Percentiles rank a stretch among this genome's conserved stretches.
phyloP scores from a whole-genome alignment of 1,140 invertebrate species.

The Drosophila malerkotliana region DNA sequence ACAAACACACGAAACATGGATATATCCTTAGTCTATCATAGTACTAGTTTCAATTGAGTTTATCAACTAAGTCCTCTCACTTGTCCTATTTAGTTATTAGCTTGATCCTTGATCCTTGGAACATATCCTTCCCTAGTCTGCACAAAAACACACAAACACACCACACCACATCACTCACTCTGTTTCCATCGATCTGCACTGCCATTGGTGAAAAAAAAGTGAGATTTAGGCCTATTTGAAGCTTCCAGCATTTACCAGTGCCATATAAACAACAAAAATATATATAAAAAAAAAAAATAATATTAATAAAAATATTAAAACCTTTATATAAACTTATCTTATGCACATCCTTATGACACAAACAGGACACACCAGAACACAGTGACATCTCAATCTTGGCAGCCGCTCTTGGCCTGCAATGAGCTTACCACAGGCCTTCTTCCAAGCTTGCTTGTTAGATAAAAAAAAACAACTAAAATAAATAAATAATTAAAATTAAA shows the following conservation, averaged over 20 bases:
- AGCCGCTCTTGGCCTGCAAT: constrained; percentile 33
- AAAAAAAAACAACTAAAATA: background rate
- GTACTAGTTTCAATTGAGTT: constrained; percentile 37
- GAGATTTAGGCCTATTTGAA: constrained; percentile 51
- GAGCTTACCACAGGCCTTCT: constrained; percentile 70
- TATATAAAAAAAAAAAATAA: too few relatives aligned
- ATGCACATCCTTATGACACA: background rate
- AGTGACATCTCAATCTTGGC: constrained; percentile 16
- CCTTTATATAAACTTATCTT: constrained; percentile 37
- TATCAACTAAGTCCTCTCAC: background rate
- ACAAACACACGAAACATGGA: constrained; percentile 5
- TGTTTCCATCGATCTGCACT: constrained; percentile 34
- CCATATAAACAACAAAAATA: constrained; percentile 23
- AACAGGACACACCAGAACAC: constrained; percentile 7
- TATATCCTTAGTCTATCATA: constrained; percentile 32
- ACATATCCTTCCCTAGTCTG: constrained; percentile 20
- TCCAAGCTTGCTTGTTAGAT: constrained; percentile 37
- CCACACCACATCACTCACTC: constrained; percentile 6
- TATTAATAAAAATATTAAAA: background rate
- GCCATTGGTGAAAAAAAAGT: constrained; percentile 43
- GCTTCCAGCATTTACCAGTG: constrained; percentile 53
- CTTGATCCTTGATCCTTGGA: background rate
- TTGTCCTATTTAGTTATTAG: background rate
- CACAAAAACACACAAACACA: background rate
- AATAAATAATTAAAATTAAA: background rate